Conservation (phyloP, 2,888 invertebrate genomes). For the Agrotis puta region DNA sequence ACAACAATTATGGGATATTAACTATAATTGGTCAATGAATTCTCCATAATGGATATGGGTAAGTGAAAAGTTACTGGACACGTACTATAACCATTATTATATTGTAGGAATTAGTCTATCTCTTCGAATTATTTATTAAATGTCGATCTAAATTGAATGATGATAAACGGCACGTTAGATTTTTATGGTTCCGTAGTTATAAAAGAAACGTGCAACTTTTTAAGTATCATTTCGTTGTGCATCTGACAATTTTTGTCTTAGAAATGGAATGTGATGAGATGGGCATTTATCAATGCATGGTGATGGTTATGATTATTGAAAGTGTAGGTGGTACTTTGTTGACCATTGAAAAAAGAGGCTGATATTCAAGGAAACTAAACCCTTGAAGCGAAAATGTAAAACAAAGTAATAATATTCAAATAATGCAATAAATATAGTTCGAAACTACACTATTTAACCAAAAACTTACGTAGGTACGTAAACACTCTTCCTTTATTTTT, state of each 20-base stretch:
- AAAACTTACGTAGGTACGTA: neutral
- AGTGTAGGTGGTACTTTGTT: neutral
- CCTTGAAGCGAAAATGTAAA: too few species aligned
- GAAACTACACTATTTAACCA: neutral
- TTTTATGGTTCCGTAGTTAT: too few species aligned
- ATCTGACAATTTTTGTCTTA: too few species aligned
- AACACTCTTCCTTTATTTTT: neutral
- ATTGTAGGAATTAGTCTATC: conserved; percentile 32
- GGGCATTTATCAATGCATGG: neutral
- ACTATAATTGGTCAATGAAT: conserved; percentile 59
- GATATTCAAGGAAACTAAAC: too few species aligned
- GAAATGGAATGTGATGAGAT: too few species aligned
- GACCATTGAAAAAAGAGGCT: neutral
- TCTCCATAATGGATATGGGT: conserved; percentile 39
- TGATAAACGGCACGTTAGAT: neutral
- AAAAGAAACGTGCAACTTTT: too few species aligned
- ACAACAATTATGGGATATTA: conserved; percentile 59
- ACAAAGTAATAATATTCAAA: too few species aligned
- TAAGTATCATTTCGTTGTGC: too few species aligned
- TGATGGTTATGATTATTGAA: neutral
- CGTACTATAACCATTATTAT: conserved; percentile 29
- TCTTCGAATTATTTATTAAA: conserved; percentile 21
- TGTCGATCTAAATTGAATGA: conserved; percentile 14
- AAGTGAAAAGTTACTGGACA: conserved; percentile 57
- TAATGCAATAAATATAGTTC: too few species aligned